A percentile compares a stretch with the other conserved stretches of the same genome.
phyloP scores from a whole-genome alignment of 2,888 invertebrate species.

The Papilio protenor region DNA sequence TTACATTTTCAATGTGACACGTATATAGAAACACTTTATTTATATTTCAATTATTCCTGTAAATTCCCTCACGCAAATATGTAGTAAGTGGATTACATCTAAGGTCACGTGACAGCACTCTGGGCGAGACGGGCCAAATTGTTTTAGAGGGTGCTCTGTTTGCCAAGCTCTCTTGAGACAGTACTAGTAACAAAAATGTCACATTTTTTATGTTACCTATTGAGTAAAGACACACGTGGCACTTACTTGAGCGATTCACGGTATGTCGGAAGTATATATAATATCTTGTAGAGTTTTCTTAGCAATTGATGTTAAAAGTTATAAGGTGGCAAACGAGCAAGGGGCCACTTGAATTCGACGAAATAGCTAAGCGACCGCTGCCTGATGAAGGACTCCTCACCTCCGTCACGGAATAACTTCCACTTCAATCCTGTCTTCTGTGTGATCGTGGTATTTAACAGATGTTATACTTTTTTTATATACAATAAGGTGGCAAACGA shows the following conservation, averaged over 20 bases:
- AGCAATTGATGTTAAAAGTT: not conserved
- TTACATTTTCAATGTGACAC: not conserved
- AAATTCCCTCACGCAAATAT: slow-evolving; percentile 26
- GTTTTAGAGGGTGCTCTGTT: slow-evolving; percentile 49
- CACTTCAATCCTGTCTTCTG: too few species aligned
- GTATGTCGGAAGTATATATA: not conserved
- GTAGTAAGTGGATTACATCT: slow-evolving; percentile 32
- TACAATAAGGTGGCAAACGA: too few species aligned
- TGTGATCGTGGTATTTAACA: too few species aligned
- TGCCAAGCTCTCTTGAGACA: slow-evolving; percentile 49
- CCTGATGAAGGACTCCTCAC: too few species aligned
- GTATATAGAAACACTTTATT: not conserved
- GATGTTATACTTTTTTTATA: too few species aligned
- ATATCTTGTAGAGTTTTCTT: not conserved
- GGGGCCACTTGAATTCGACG: too few species aligned
- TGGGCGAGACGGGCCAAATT: slow-evolving; percentile 46
- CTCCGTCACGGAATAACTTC: too few species aligned
- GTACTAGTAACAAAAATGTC: slow-evolving; percentile 41
- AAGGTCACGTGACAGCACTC: slow-evolving; percentile 42
- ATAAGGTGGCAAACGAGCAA: not conserved
- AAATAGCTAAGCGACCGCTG: too few species aligned
- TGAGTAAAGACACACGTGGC: not conserved
- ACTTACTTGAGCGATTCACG: not conserved
- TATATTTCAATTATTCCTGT: slow-evolving; percentile 13
- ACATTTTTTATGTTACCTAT: slow-evolving; percentile 33